Base-by-base conservation (phyloP, 23 tunicate genomes). In the Corella eumyota region DNA sequence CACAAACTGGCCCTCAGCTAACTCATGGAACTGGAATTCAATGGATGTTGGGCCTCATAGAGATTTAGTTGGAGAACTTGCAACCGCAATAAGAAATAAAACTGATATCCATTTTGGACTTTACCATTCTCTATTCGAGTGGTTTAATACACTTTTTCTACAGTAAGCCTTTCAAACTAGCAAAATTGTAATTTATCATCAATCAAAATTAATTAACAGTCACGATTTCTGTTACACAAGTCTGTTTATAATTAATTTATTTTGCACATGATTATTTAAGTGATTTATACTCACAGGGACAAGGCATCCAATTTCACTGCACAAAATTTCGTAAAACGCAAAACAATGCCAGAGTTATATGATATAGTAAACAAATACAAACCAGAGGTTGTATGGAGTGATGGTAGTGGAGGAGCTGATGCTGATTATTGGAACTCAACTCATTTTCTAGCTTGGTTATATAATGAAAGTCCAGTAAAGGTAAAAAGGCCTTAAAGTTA, bases 331-430 rank as follows among this genome's bases (percentile, higher is more conserved):
- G 78, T 72, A 21, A 74, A 28, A 9, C 34, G 40, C 17, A 83
- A 83, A 45, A 61, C 93, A 23, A 74, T 83, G 66, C 82, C 68
- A 24, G 93, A 83, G 72, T 72, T 83, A 31, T 83, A 74, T 61
- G 93, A 83, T n/a, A 62, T 83, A 51, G 93, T 83, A 6, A 83
- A 67, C 57, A 68, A 57, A n/a, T 83, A 83, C 51, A 62, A 68
- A 46, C 93, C 93, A n/a, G 93, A 83, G 44, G 36, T 83, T 4
- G 71, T 83, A 6, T 83, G 93, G 93, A 74, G 82, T 1, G 93
- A 83, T 46, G 93, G 93, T 20, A 70, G 53, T 31, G 71, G 19
- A 17, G 93, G 74, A 2, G 70, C 75, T 35, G 80, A 81, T 59
- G 77, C 30, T 25, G 67, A 50, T 20, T 83, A 83, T 56, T 83